Evolutionary conservation across 2,113 vertebrate species (phyloP).

Genomic region (Trematomus loennbergii): DNA sequence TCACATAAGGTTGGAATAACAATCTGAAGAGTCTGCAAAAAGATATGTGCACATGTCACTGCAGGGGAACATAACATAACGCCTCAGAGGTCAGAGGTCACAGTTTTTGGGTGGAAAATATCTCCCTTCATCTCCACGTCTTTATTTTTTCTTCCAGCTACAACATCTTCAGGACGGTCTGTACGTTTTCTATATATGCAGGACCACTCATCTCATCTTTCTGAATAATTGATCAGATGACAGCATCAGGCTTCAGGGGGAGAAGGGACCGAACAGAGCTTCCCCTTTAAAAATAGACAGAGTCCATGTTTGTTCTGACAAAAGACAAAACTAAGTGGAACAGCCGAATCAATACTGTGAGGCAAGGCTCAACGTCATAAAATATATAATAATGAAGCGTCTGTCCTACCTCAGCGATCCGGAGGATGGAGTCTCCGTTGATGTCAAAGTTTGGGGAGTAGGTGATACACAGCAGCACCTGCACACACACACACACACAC

Average conservation of each 20-base stretch:
- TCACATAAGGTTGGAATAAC: too few relatives aligned
- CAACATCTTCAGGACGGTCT: background rate
- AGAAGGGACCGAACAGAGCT: background rate
- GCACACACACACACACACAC: conserved; percentile 4
- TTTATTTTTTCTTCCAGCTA: too few relatives aligned
- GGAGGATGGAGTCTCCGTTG: conserved; percentile 92
- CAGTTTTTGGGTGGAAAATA: background rate
- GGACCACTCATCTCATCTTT: conserved; percentile 7
- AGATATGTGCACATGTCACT: too few relatives aligned
- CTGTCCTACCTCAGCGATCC: conserved; percentile 91
- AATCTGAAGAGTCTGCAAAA: too few relatives aligned
- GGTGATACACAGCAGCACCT: conserved; percentile 97
- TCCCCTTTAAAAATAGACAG: conserved; percentile 20
- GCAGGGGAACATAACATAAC: too few relatives aligned
- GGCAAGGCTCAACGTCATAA: too few relatives aligned
- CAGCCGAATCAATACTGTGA: background rate
- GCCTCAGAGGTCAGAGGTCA: too few relatives aligned
- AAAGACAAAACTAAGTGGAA: background rate
- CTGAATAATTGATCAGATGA: conserved; percentile 49
- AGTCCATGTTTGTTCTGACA: background rate
- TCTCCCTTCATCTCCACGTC: background rate
- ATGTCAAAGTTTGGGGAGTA: conserved; percentile 95
- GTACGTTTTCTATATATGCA: background rate
- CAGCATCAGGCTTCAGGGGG: background rate
- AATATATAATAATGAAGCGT: background rate